Conservation (phyloP, 2,113 vertebrate species). For the Candoia aspera region DNA sequence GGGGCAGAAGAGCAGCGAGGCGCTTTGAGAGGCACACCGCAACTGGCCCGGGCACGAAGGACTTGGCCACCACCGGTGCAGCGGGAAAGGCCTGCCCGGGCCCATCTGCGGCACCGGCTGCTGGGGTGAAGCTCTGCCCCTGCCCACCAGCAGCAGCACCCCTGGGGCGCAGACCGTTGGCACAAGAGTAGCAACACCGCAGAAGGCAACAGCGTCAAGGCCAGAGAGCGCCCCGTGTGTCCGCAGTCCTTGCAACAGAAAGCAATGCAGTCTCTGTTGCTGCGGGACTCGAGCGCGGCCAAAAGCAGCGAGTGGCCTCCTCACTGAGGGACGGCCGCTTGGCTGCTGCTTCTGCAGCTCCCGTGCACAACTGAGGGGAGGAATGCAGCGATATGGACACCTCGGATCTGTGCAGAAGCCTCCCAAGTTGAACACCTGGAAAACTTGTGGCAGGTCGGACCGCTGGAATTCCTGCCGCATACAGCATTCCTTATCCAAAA, state of each 20-base stretch:
- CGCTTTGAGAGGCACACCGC: not conserved
- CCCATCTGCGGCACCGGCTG: not conserved
- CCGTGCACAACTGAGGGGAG: not conserved
- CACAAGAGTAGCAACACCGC: not conserved
- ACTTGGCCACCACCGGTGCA: not conserved
- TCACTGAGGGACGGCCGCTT: too few species aligned
- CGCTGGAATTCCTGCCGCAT: not conserved
- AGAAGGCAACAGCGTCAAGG: not conserved
- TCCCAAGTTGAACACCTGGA: too few species aligned
- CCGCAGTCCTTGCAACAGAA: not conserved
- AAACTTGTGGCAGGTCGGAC: too few species aligned
- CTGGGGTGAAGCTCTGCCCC: not conserved
- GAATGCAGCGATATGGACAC: too few species aligned
- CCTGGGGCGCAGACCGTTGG: not conserved
- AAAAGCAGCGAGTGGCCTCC: too few species aligned
- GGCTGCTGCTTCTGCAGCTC: not conserved
- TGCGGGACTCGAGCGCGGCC: too few species aligned
- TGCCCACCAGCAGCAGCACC: not conserved
- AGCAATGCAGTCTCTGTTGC: not conserved
- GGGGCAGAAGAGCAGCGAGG: not conserved
- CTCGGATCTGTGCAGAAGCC: not conserved
- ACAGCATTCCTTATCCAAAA: too few species aligned
- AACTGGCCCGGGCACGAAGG: not conserved
- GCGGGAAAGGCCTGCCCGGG: too few species aligned
- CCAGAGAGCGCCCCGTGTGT: not conserved